phyloP scores from a whole-genome alignment of 2,888 invertebrate genomes.

The Megalurothrips usitatus region DNA sequence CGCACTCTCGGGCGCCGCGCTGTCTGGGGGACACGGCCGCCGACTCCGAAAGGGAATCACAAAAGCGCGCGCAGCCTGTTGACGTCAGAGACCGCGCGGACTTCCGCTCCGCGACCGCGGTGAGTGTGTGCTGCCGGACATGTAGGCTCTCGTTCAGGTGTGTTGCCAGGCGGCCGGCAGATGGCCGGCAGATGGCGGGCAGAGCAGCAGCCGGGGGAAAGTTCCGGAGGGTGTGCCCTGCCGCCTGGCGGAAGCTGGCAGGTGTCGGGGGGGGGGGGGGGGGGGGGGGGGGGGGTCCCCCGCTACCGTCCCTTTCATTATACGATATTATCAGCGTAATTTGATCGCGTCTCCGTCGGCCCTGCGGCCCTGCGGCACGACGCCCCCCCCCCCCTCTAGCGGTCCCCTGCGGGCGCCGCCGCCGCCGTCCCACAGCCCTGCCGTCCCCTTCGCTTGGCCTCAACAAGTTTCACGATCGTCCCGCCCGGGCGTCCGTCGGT shows the following conservation, averaged over 20 bases:
- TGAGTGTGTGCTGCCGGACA: too few relatives aligned
- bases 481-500: not conserved
- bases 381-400: not conserved
- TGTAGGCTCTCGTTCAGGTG: too few relatives aligned
- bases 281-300: not conserved
- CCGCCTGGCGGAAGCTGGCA: not conserved
- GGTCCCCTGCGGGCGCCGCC: not conserved
- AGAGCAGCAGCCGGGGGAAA: not conserved
- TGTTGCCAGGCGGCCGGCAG: too few relatives aligned
- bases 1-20: too few relatives aligned
- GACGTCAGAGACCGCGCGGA: too few relatives aligned
- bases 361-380: not conserved
- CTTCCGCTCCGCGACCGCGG: too few relatives aligned
- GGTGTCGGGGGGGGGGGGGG: not conserved
- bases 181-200: too few relatives aligned
- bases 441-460: not conserved
- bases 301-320: slow-evolving; percentile 4
- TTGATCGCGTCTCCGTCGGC: not conserved
- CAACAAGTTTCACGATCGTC: slow-evolving; percentile 11
- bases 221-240: not conserved
- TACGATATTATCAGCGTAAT: slow-evolving; percentile 16
- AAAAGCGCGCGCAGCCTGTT: too few relatives aligned
- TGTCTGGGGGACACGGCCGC: too few relatives aligned
- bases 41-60: too few relatives aligned
- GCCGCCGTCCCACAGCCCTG: not conserved